These are phyloP conservation scores for Lasioglossum calceatum DNA, from an alignment of 2,888 invertebrate species.

Conservation along the genomic window DNA sequence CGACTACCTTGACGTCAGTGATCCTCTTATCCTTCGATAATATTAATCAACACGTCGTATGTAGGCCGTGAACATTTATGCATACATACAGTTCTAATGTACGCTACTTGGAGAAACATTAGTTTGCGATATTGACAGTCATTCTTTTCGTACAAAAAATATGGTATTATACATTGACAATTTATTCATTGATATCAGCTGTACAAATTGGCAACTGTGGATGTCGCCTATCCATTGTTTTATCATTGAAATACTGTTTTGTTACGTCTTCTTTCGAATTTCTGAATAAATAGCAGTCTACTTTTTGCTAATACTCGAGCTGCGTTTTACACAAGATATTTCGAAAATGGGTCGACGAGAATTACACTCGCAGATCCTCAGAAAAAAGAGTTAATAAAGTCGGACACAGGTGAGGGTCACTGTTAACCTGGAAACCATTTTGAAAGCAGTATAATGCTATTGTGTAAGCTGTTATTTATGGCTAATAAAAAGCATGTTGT, in stretches of 20 bases:
- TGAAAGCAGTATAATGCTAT: background rate
- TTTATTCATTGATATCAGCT: background rate
- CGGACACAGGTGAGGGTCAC: background rate
- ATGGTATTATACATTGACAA: background rate
- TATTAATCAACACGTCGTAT: background rate
- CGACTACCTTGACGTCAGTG: background rate
- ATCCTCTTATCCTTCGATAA: background rate
- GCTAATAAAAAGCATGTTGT: background rate
- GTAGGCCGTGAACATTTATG: background rate
- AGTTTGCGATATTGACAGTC: background rate
- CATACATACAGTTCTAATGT: background rate
- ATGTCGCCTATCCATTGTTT: background rate
- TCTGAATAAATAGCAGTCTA: background rate
- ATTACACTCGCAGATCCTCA: background rate
- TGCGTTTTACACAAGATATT: background rate
- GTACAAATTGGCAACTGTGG: background rate
- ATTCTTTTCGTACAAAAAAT: background rate
- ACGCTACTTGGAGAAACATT: background rate
- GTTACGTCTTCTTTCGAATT: too few species aligned
- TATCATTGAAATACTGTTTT: background rate
- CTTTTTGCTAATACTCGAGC: background rate
- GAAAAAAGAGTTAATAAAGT: background rate
- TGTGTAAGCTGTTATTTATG: background rate
- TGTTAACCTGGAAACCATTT: background rate
- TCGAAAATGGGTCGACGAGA: background rate